Evolutionary conservation across 1,140 invertebrate species (phyloP), one percentile per base, ranked within the genome.

Genomic region (Platyscapa corneri): DNA sequence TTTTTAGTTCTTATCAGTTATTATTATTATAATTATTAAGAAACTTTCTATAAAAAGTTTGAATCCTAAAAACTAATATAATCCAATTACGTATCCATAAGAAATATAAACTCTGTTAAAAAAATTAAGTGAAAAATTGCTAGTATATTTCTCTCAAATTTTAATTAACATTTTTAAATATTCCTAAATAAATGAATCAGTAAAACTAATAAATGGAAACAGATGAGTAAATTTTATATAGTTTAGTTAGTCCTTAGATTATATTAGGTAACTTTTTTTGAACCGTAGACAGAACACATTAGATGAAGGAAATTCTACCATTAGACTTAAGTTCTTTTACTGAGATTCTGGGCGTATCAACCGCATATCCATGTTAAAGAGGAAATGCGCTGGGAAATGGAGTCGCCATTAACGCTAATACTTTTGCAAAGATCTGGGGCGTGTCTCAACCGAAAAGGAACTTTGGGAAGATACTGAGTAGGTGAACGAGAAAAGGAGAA

Each of bases 341-440:
- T 77, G 56, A 65, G 56, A 75, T 76, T 74, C 37, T 76, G 75
- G 60, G 83, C 75, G 83, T 84, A 78, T 78, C 75, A 84, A 70
- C 39, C 3, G 64, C 42, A 78, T 32, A 78, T 84, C 42, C 37
- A 56, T 30, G 83, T 30, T 78, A 67, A 77, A 49, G 53, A 27
- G 37, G 46, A 78, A 84, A 83, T 75, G 74, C 53, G 37, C 70
- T 64, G 18, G 82, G 30, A 83, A 83, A 83, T 76, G 74, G 82
- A 78, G 83, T 78, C 64, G 60, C 83, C 83, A 84, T 84, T 84
- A 84, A 84, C 83, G 75, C 60, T 84, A 78, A 84, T 84, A 84
- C 79, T 85, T 81, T 80, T 46, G 84, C 67, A 85, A 85, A 85
- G 84, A 85, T 34, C 77, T 79, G 76, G 64, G 84, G 64, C 67